Evolutionary conservation across 2,113 vertebrate species (phyloP), one percentile per base, ranked within the genome.

Genomic region (Capreolus pygargus): DNA sequence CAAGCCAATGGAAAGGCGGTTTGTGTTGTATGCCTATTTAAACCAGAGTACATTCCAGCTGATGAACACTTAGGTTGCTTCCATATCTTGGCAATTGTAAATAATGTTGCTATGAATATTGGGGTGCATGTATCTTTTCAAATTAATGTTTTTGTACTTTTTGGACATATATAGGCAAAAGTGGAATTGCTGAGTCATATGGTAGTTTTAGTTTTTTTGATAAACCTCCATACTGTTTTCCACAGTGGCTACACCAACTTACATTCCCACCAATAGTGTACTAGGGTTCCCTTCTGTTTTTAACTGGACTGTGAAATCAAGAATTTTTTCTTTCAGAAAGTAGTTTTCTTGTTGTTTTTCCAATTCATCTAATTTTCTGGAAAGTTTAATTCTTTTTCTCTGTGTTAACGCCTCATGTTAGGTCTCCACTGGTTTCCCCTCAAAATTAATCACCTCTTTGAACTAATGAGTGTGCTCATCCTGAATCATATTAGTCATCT

Each of bases 361-460:
- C 55, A 36, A 50, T 94, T 91, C 61, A 87, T 58, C 74, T 83
- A 15, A 76, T 27, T 76, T 27, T 76, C 33, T 78, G 89, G 11
- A 76, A 96, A 94, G 60, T 57, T 76, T 64, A 52, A 58, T 33
- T 93, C 9, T 64, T 67, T 96, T 87, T 86, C 43, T 91, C 30
- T 94, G 16, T 83, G 12, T 70, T 93, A 85, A 89, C 67, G 36
- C 17, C 55, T 23, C 85, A 4, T 54, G 86, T 94, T 91, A 33
- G 57, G 55, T 79, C 78, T 88, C 92, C 87, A 86, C 21, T 84
- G 89, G 36, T 93, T 97, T 94, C 57, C 60, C 78, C 47, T 96
- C 85, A 55, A 43, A 92, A 95, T 86, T 70, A 93, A 96, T 96
- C 83, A 74, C 55, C 27, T 96, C 61, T 93, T 93, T 96, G 45